Evolutionary conservation across 2,113 vertebrate genomes (phyloP).

Genomic region (Empidonax traillii): DNA sequence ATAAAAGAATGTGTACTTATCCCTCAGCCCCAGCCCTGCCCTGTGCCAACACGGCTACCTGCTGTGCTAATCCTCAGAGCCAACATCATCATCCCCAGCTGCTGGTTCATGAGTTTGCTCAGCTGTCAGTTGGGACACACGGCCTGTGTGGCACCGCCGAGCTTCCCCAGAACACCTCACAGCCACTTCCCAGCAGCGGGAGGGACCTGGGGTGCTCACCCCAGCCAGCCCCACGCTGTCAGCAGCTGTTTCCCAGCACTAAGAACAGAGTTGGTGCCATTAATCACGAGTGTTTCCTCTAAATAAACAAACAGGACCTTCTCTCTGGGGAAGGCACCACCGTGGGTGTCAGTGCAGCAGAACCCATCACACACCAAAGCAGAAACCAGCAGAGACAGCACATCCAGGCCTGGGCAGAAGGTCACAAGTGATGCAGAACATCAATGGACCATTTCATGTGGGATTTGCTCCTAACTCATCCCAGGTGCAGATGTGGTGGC

Average conservation of each 20-base stretch:
- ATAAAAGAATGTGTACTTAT: slow-evolving; percentile 73
- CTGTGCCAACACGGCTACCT: slow-evolving; percentile 46
- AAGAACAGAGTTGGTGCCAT: neutral
- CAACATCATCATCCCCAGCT: slow-evolving; percentile 37
- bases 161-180: neutral
- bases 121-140: slow-evolving; percentile 2
- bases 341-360: neutral
- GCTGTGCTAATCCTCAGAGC: slow-evolving; percentile 60
- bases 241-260: neutral
- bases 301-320: neutral
- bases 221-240: neutral
- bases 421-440: neutral
- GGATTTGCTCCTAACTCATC: neutral
- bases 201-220: neutral
- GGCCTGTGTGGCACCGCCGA: neutral
- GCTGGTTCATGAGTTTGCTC: slow-evolving; percentile 41
- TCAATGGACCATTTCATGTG: accelerated
- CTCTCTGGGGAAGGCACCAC: neutral
- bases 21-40: slow-evolving; percentile 67
- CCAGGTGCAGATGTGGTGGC: neutral
- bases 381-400: neutral
- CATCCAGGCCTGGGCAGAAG: neutral
- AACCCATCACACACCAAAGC: neutral
- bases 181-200: neutral
- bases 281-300: neutral